Conservation (phyloP, 2,888 invertebrate species). For the Rhopalosiphum nymphaeae region DNA sequence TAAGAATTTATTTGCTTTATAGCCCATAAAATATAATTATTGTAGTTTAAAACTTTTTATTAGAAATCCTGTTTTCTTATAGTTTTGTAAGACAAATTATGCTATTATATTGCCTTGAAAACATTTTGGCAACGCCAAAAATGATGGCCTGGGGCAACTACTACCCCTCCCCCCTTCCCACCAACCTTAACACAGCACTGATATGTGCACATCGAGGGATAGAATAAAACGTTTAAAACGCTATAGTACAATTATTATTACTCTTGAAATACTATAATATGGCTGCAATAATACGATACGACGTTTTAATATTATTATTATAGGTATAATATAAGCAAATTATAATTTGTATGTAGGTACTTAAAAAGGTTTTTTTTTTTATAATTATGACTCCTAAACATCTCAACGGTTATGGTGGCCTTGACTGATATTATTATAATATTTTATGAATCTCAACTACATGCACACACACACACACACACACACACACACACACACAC, state of each 20-base stretch:
- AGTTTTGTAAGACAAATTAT: neutral
- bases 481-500: neutral
- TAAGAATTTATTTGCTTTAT: neutral
- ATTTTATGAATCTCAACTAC: neutral
- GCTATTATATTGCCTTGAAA: neutral
- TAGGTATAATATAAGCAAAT: neutral
- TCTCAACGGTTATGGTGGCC: neutral
- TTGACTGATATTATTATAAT: constrained; percentile 31
- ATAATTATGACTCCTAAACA: neutral
- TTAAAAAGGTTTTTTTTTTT: neutral
- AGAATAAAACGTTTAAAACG: neutral
- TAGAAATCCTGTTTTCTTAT: neutral
- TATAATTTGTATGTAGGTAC: neutral
- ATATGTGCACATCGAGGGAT: neutral
- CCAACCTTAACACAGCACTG: neutral
- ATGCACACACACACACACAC: neutral
- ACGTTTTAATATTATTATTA: neutral
- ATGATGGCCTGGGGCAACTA: neutral
- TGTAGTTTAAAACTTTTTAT: neutral
- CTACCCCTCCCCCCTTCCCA: neutral
- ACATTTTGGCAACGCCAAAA: neutral
- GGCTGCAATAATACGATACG: neutral
- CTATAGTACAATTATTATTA: neutral
- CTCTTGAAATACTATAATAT: neutral
- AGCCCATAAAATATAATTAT: neutral